phyloP scores from a whole-genome alignment of 2,888 invertebrate species.

The Stenurella melanura region DNA sequence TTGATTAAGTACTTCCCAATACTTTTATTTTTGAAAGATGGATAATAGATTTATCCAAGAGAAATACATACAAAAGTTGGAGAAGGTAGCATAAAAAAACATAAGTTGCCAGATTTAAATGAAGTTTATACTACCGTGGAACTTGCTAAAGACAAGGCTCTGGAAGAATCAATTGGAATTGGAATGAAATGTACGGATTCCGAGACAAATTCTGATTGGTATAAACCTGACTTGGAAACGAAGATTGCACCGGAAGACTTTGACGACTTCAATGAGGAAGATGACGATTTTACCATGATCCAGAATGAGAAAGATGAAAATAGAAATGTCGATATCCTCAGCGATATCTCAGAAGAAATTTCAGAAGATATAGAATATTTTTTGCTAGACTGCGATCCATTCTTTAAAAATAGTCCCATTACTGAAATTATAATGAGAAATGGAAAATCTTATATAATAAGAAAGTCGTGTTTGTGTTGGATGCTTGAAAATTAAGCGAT shows the following conservation, averaged over 20 bases:
- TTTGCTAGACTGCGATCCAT: not conserved
- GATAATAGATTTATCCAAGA: slow-evolving; percentile 2
- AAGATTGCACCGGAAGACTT: not conserved
- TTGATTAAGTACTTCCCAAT: not conserved
- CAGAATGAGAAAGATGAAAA: not conserved
- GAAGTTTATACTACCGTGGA: not conserved
- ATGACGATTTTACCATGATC: not conserved
- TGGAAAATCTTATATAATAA: too few relatives aligned
- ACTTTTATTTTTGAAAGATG: slow-evolving; percentile 8
- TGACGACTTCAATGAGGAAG: not conserved
- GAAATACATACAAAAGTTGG: not conserved
- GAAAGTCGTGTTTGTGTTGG: too few relatives aligned
- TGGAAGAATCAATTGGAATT: not conserved
- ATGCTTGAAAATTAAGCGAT: too few relatives aligned
- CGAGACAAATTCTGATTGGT: not conserved
- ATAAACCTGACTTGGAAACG: not conserved
- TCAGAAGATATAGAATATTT: slow-evolving; percentile 2
- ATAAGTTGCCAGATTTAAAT: slow-evolving; percentile 1
- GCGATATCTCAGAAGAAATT: not conserved
- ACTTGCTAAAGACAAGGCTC: not conserved
- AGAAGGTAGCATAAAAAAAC: not conserved
- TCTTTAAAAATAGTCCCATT: too few relatives aligned
- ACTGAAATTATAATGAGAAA: too few relatives aligned
- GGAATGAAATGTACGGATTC: not conserved
- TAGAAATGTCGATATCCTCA: not conserved